phyloP scores from a whole-genome alignment of 1,140 invertebrate species.

The Pentalonia nigronervosa region DNA sequence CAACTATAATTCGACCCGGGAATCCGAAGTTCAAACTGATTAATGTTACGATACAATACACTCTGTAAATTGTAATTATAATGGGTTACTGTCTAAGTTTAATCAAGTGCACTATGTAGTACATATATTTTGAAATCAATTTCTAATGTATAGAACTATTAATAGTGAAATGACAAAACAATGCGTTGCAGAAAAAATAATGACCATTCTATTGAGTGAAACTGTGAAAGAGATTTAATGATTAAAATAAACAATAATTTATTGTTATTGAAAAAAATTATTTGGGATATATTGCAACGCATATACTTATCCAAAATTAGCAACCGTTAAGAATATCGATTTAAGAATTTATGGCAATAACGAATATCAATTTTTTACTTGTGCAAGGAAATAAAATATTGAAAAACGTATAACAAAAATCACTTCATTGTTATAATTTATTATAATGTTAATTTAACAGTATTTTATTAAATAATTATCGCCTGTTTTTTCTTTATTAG shows the following conservation, averaged over 20 bases:
- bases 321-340: not conserved
- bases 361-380: not conserved
- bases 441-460: too few relatives aligned
- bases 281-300: not conserved
- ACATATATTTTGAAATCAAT: slow-evolving; percentile 30
- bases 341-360: not conserved
- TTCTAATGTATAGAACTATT: slow-evolving; percentile 17
- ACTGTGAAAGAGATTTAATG: slow-evolving; percentile 8
- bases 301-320: not conserved
- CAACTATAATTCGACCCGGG: slow-evolving; percentile 35
- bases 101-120: slow-evolving; percentile 9
- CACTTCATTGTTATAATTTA: not conserved
- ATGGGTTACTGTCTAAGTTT: slow-evolving; percentile 19
- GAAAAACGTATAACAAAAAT: not conserved
- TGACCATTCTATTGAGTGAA: slow-evolving; percentile 14
- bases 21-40: slow-evolving; percentile 16
- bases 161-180: slow-evolving; percentile 34
- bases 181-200: not conserved
- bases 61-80: not conserved
- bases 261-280: not conserved
- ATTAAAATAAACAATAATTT: not conserved
- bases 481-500: not conserved
- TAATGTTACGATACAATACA: slow-evolving; percentile 28
- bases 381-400: not conserved
- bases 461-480: not conserved